A percentile compares a stretch with the other conserved stretches of the same genome.
phyloP scores from a whole-genome alignment of 2,888 invertebrate genomes.

The Asteroscopus sphinx region DNA sequence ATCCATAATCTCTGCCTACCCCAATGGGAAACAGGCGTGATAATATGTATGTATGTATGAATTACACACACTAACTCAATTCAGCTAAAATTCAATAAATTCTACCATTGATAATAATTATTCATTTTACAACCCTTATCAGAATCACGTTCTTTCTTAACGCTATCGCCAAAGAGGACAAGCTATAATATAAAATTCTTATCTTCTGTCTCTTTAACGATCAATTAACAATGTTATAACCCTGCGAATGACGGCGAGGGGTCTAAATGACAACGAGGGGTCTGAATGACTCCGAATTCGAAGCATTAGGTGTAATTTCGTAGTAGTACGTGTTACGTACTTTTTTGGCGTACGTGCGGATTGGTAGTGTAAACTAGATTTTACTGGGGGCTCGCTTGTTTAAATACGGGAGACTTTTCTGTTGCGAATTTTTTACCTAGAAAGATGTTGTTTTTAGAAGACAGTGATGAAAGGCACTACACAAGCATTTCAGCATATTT shows the following conservation, averaged over 20 bases:
- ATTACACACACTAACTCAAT: no score
- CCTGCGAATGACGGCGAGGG: constrained; percentile 46
- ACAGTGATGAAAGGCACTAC: no score
- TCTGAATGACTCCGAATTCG: constrained; percentile 47
- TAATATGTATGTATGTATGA: no score
- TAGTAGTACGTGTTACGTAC: constrained; percentile 44
- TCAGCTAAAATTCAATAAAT: constrained; percentile 18
- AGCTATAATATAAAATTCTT: constrained; percentile 53
- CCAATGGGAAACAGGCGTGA: no score
- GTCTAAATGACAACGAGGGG: constrained; percentile 32
- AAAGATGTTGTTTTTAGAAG: no score
- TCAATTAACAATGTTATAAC: constrained; percentile 62
- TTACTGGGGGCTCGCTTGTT: constrained; percentile 19
- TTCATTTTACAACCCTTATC: constrained; percentile 40
- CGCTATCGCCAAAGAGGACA: constrained; percentile 34
- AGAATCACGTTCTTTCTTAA: constrained; percentile 40
- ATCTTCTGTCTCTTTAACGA: constrained; percentile 52
- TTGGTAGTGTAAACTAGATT: constrained; percentile 36
- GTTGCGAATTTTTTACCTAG: no score
- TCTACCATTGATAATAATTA: constrained; percentile 23
- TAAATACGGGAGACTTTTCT: constrained; percentile 19
- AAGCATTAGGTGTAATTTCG: constrained; percentile 52
- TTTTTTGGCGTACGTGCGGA: constrained; percentile 47
- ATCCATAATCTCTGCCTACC: no score
- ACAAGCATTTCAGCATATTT: no score